Evolutionary conservation across 2,888 invertebrate species (phyloP).

Genomic region (Kryphioiulus occultus): DNA sequence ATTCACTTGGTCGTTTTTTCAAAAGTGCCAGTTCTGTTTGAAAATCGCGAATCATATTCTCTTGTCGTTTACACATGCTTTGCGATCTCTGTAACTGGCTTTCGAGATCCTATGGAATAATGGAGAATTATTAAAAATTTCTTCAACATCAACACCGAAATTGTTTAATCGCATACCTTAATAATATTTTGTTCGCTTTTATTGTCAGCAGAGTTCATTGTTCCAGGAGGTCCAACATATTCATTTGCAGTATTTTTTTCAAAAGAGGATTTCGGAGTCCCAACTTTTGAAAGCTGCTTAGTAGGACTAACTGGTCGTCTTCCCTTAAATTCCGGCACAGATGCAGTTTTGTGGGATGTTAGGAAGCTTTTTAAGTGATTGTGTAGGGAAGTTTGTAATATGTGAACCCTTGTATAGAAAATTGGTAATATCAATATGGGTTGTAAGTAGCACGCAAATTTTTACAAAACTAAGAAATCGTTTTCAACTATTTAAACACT

Average conservation of each 20-base stretch:
- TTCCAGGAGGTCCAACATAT: background rate
- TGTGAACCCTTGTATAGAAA: background rate
- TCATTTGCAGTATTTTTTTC: background rate
- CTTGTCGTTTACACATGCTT: slow-evolving; percentile 36
- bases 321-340: background rate
- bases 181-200: background rate
- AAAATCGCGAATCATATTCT: background rate
- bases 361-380: background rate
- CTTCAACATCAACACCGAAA: background rate
- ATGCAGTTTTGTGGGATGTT: background rate
- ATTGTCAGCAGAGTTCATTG: background rate
- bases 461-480: no score
- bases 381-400: background rate
- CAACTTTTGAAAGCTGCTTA: background rate
- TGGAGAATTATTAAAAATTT: background rate
- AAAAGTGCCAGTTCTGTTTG: slow-evolving; percentile 10
- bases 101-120: slow-evolving; percentile 37
- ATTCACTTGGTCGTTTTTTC: background rate
- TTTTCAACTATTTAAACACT: no score
- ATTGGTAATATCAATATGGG: no score
- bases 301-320: background rate
- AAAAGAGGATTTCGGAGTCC: background rate
- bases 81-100: slow-evolving; percentile 39
- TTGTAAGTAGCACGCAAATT: no score
- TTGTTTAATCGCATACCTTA: background rate